Conservation (phyloP, 2,797 vertebrate genomes). For the Premnoplex brunnescens region DNA sequence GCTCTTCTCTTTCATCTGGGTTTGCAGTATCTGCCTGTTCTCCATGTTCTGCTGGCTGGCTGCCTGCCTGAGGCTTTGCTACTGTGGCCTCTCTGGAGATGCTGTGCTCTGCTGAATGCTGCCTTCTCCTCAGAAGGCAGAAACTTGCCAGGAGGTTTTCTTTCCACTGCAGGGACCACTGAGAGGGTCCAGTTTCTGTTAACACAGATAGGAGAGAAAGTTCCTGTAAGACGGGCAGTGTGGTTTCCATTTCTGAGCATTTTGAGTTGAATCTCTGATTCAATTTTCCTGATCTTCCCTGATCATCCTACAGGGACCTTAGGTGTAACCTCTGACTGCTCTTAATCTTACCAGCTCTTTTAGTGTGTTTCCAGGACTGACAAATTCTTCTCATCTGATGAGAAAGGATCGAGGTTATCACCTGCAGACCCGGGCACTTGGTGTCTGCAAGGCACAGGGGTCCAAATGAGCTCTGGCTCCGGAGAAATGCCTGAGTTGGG, state of each 20-base stretch:
- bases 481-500: background rate
- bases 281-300: background rate
- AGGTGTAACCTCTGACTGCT: background rate
- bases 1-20: slow-evolving; percentile 6
- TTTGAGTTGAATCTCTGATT: background rate
- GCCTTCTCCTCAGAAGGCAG: background rate
- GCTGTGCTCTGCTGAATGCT: background rate
- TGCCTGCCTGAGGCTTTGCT: slow-evolving; percentile 5
- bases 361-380: background rate
- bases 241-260: background rate
- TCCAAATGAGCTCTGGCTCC: background rate
- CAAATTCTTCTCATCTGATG: background rate
- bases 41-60: background rate
- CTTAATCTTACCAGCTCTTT: background rate
- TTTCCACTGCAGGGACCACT: background rate
- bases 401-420: background rate
- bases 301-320: background rate
- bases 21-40: background rate
- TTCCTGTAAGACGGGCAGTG: background rate
- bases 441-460: background rate
- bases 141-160: background rate
- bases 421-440: background rate
- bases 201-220: background rate
- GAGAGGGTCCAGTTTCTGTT: background rate
- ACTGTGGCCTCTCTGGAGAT: background rate